Conservation (phyloP, 2,113 vertebrate genomes). For the Gobiocypris rarus region DNA sequence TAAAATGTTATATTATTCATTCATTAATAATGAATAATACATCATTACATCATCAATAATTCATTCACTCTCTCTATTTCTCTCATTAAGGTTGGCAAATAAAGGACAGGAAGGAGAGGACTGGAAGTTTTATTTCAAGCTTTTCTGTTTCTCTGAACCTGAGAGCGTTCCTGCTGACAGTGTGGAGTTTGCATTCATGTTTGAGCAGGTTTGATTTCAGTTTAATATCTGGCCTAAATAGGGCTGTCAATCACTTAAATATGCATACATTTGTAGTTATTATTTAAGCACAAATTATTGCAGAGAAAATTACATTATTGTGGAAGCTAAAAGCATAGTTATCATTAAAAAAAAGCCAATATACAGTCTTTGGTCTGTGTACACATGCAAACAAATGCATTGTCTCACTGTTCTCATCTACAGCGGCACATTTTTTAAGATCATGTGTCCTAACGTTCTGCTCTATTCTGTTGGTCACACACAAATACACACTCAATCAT, state of each 20-base stretch:
- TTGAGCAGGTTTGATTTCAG: slow-evolving; percentile 85
- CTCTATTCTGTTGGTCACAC: neutral
- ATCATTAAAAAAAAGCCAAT: neutral
- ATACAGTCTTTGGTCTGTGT: neutral
- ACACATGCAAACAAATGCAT: neutral
- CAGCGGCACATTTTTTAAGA: neutral
- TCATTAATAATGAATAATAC: too few relatives aligned
- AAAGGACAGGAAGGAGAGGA: slow-evolving; percentile 76
- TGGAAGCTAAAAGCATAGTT: neutral
- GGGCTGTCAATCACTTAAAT: neutral
- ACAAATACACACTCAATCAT: neutral
- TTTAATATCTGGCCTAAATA: neutral
- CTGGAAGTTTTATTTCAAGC: slow-evolving; percentile 98
- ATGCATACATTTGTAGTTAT: neutral
- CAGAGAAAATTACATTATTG: too few relatives aligned
- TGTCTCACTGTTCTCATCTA: neutral
- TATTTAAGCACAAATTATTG: neutral
- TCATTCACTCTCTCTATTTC: neutral
- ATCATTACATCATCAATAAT: too few relatives aligned
- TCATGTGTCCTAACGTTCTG: neutral
- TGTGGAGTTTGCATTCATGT: slow-evolving; percentile 98
- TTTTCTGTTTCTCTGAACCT: slow-evolving; percentile 96
- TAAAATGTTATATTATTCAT: neutral
- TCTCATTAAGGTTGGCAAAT: slow-evolving; percentile 78
- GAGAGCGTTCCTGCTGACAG: slow-evolving; percentile 90